Base-by-base conservation (phyloP, 2,888 invertebrate species). In the Bombylius discolor region DNA sequence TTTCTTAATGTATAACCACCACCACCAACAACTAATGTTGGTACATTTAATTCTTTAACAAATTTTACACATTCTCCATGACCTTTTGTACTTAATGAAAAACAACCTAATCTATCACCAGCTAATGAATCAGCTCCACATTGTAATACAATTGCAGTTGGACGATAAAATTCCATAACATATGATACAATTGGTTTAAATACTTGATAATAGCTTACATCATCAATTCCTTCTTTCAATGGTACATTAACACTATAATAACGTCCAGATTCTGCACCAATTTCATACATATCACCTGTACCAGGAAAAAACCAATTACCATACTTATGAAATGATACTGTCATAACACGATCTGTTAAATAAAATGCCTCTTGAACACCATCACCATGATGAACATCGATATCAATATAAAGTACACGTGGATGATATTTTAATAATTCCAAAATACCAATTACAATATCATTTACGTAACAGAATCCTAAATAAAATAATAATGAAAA, bases 191-290 rank as follows among this genome's bases (percentile, higher is more conserved):
- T 88, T 0, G 97, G 96, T 67, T 96, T 94, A 70, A 98, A 98
- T 5, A 95, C 85, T 80, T 92, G 89, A 47, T 89, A 86, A 69
- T 93, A 93, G 63, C 89, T 91, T 58, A 82, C 79, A 73, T 98
- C 98, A 72, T 97, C 97, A 60, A 99, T 98, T 0, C 98, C 99
- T 73, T 98, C 97, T 66, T 94, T 92, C 13, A 99, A 72, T 0
- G 99, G 99, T 0, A 99, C 96, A 78, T 99, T 99, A 0, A 99
- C 91, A 0, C 97, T 96, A 70, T 98, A 99, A 70, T 95, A 96
- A 53, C 93, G 79, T 0, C 98, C 98, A 67, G 89, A 89, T 71
- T 97, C 97, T 0, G 93, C 89, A 1, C 99, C 99, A 52, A 96
- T 84, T 76, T 99, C 98, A 72, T 94, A 96, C 96, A 98, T 97